Evolutionary conservation across 1,140 invertebrate species (phyloP).

Genomic region (Listronotus oregonensis): DNA sequence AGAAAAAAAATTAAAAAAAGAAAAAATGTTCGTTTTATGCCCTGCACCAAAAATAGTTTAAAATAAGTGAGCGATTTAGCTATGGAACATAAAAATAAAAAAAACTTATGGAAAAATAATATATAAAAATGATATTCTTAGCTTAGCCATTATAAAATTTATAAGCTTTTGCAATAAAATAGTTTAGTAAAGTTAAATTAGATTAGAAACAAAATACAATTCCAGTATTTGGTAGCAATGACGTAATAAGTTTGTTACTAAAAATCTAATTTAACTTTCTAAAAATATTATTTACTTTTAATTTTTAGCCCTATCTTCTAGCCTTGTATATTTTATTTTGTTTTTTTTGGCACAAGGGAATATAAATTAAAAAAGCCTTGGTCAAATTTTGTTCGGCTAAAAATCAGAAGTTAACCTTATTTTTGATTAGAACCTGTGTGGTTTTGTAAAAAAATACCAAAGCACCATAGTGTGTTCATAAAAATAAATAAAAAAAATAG

Average conservation of each 20-base stretch:
- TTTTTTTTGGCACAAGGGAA: constrained; percentile 36
- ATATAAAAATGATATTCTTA: not conserved
- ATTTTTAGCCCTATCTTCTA: constrained; percentile 14
- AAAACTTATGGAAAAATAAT: not conserved
- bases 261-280: constrained; percentile 14
- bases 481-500: constrained; percentile 14
- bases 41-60: too few species aligned
- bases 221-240: constrained; percentile 8
- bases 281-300: constrained; percentile 3
- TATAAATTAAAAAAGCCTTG: constrained; percentile 47
- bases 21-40: too few species aligned
- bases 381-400: constrained; percentile 14
- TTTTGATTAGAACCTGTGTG: constrained; percentile 26
- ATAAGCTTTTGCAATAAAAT: not conserved
- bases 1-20: too few species aligned
- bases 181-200: not conserved
- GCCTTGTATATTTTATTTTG: constrained; percentile 4
- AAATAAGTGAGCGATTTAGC: too few species aligned
- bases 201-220: constrained; percentile 3
- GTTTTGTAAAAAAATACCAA: constrained; percentile 33
- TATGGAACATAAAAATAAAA: too few species aligned
- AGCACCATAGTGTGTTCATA: constrained; percentile 48
- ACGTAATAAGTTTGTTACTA: not conserved
- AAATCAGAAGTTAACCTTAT: constrained; percentile 14
- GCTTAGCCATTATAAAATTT: not conserved